phyloP scores from a whole-genome alignment of 2,888 invertebrate genomes.

The Sialis lutaria region DNA sequence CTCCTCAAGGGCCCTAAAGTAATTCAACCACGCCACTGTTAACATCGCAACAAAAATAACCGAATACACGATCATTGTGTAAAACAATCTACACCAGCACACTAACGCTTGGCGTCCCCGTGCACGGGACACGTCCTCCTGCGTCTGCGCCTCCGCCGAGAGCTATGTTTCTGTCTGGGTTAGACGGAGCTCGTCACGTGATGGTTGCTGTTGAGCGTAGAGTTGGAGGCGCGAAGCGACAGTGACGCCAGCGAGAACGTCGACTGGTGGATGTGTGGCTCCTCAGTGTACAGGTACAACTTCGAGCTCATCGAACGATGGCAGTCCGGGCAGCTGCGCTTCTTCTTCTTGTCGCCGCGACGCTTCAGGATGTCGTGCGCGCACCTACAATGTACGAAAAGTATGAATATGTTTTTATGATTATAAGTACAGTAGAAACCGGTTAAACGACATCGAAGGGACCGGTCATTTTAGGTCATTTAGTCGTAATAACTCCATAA shows the following conservation, averaged over 20 bases:
- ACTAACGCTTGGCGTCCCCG: too few relatives aligned
- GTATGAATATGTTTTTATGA: constrained; percentile 6
- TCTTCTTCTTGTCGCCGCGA: constrained; percentile 42
- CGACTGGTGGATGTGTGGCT: constrained; percentile 4
- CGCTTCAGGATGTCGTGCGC: constrained; percentile 44
- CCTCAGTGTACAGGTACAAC: constrained; percentile 31
- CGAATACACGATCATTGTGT: too few relatives aligned
- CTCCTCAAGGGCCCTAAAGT: too few relatives aligned
- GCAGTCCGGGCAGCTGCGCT: constrained; percentile 51
- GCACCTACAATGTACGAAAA: too few relatives aligned
- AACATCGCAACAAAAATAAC: too few relatives aligned
- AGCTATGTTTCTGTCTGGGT: constrained; percentile 2
- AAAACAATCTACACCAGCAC: too few relatives aligned
- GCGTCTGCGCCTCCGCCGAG: too few relatives aligned
- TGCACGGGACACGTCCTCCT: too few relatives aligned
- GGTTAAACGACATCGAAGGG: not conserved
- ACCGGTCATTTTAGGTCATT: too few relatives aligned
- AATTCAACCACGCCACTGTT: too few relatives aligned
- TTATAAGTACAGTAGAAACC: not conserved
- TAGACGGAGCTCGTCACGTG: constrained; percentile 37
- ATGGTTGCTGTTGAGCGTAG: constrained; percentile 27
- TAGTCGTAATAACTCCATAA: too few relatives aligned
- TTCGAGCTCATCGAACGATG: constrained; percentile 48
- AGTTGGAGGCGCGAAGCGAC: constrained; percentile 23
- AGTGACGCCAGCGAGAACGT: constrained; percentile 22